A percentile compares a stretch with the other conserved stretches of the same genome.
phyloP scores from a whole-genome alignment of 2,888 invertebrate genomes.

The Rhodophaea formosa region DNA sequence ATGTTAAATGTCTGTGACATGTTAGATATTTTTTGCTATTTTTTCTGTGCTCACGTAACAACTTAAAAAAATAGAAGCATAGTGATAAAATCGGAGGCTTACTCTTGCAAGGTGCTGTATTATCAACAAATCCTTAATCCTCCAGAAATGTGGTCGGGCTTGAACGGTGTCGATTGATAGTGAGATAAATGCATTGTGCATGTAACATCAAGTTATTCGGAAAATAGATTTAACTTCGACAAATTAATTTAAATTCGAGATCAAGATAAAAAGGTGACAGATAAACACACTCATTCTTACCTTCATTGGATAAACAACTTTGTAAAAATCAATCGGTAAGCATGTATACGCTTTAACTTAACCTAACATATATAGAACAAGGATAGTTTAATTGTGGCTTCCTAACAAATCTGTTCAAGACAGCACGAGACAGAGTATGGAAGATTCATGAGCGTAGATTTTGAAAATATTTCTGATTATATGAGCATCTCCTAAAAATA shows the following conservation, averaged over 20 bases:
- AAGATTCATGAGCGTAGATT: too few relatives aligned
- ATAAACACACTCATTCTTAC: not conserved
- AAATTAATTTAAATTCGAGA: slow-evolving; percentile 4
- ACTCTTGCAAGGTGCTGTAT: slow-evolving; percentile 38
- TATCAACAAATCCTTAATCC: slow-evolving; percentile 39
- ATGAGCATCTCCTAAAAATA: too few relatives aligned
- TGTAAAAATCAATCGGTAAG: too few relatives aligned
- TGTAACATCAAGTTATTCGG: not conserved
- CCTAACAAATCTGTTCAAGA: too few relatives aligned
- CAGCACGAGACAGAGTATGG: too few relatives aligned
- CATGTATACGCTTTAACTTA: too few relatives aligned
- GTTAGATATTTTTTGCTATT: slow-evolving; percentile 2
- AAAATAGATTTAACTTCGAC: slow-evolving; percentile 8
- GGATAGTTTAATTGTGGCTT: too few relatives aligned
- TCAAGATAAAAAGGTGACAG: not conserved
- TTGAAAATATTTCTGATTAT: too few relatives aligned
- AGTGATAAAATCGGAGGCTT: slow-evolving; percentile 21
- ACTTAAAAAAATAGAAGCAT: slow-evolving; percentile 4
- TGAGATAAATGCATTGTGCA: slow-evolving; percentile 22
- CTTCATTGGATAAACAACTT: not conserved
- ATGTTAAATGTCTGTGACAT: not conserved
- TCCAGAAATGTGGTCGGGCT: slow-evolving; percentile 26
- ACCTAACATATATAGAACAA: not conserved
- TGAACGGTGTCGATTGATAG: slow-evolving; percentile 35
- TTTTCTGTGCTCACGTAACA: slow-evolving; percentile 5